These are phyloP conservation scores for Ramphastos sulfuratus DNA, from an alignment of 2,113 vertebrate species.

Conservation along the genomic window DNA sequence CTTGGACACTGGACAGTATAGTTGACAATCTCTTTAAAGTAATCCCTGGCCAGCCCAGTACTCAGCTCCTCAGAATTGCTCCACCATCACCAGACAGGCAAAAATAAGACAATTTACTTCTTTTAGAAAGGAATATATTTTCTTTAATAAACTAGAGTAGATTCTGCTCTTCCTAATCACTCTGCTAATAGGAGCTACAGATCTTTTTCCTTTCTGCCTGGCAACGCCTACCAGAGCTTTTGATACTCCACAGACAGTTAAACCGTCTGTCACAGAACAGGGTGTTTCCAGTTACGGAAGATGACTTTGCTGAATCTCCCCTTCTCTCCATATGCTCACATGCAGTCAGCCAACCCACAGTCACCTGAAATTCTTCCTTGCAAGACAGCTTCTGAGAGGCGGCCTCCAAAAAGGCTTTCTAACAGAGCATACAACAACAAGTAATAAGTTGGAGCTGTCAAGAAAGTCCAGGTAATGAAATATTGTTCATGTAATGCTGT, in stretches of 20 bases:
- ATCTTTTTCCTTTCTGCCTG: not conserved
- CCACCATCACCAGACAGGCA: not conserved
- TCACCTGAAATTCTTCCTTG: not conserved
- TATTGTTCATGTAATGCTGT: not conserved
- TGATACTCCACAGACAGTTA: not conserved
- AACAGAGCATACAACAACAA: not conserved
- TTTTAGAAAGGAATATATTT: not conserved
- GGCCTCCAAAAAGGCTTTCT: not conserved
- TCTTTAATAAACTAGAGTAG: not conserved
- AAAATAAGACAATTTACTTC: not conserved
- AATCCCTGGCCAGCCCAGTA: accelerated
- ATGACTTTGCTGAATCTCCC: not conserved
- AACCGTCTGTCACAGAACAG: not conserved
- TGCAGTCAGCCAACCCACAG: not conserved
- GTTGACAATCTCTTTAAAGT: not conserved
- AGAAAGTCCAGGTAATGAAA: not conserved
- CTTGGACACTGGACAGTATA: not conserved
- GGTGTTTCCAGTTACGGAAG: not conserved
- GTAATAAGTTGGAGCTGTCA: not conserved
- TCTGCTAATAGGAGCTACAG: not conserved
- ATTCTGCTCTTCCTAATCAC: not conserved
- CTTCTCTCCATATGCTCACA: not conserved
- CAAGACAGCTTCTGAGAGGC: not conserved
- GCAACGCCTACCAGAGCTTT: not conserved
- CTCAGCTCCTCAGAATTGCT: not conserved